phyloP scores from a whole-genome alignment of 1,140 invertebrate species.

The Prorops nasuta region DNA sequence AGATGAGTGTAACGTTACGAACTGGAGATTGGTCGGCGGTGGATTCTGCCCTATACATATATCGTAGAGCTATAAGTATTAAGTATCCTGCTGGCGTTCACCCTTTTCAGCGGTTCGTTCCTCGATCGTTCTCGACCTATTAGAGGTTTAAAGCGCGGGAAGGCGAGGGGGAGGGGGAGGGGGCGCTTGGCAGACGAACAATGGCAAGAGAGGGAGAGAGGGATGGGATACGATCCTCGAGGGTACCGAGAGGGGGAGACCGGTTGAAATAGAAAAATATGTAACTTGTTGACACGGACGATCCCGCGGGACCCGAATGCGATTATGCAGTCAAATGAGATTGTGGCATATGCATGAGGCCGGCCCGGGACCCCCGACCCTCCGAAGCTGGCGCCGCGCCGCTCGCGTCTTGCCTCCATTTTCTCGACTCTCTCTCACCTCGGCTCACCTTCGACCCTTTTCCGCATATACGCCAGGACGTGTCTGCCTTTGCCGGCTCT shows the following conservation, averaged over 20 bases:
- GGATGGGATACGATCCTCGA: too few species aligned
- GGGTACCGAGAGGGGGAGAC: constrained; percentile 12
- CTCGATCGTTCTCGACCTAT: too few species aligned
- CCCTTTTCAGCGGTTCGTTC: too few species aligned
- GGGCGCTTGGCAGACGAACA: constrained; percentile 2
- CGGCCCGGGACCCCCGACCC: not conserved
- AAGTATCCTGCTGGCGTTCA: constrained; percentile 20
- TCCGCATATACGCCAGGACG: constrained; percentile 7
- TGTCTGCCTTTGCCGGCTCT: constrained; percentile 1
- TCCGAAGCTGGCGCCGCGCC: not conserved
- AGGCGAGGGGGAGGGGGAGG: constrained; percentile 4
- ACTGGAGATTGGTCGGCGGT: not conserved
- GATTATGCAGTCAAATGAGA: constrained; percentile 59
- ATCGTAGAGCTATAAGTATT: not conserved
- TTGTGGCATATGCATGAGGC: constrained; percentile 57
- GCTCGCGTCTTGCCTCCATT: constrained; percentile 6
- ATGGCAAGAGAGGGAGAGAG: constrained; percentile 6
- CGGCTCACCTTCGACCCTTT: constrained; percentile 12
- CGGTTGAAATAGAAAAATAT: constrained; percentile 39
- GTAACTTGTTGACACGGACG: constrained; percentile 55
- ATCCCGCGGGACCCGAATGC: constrained; percentile 47
- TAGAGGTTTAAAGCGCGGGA: not conserved
- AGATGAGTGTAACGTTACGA: too few species aligned
- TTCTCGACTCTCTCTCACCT: constrained; percentile 4
- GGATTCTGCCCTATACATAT: too few species aligned